Conservation (phyloP, 1,140 invertebrate genomes). For the Leptopilina boulardi region DNA sequence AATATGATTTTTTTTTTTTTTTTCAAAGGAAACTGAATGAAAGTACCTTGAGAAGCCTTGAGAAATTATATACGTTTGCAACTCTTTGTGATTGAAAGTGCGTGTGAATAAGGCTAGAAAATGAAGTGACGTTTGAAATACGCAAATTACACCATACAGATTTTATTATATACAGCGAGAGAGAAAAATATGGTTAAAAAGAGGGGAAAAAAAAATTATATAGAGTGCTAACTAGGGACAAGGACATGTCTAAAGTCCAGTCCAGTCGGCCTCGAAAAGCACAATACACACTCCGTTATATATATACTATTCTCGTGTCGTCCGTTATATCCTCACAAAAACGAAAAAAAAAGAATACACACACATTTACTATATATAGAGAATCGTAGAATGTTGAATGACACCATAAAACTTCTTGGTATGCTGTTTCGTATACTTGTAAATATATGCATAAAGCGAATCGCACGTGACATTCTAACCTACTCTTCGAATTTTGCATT, state of each 20-base stretch:
- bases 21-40: neutral
- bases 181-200: neutral
- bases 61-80: neutral
- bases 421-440: neutral
- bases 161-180: no score
- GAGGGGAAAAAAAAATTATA: neutral
- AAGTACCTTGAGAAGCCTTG: conserved; percentile 12
- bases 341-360: no score
- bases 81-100: neutral
- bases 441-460: neutral
- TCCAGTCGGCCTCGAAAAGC: conserved; percentile 20
- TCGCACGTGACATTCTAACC: neutral
- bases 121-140: conserved; percentile 21
- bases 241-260: conserved; percentile 19
- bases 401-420: conserved; percentile 1
- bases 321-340: conserved; percentile 1
- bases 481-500: conserved; percentile 15
- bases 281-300: neutral
- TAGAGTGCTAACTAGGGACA: conserved; percentile 24
- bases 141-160: conserved; percentile 4
- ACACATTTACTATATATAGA: neutral
- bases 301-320: conserved; percentile 16
- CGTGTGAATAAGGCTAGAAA: conserved; percentile 17
- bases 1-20: neutral
- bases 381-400: neutral